Percentiles rank a stretch among this genome's conserved stretches.
Conservation (phyloP, 2,113 vertebrate species). For the Pachypanchax playfairii region DNA sequence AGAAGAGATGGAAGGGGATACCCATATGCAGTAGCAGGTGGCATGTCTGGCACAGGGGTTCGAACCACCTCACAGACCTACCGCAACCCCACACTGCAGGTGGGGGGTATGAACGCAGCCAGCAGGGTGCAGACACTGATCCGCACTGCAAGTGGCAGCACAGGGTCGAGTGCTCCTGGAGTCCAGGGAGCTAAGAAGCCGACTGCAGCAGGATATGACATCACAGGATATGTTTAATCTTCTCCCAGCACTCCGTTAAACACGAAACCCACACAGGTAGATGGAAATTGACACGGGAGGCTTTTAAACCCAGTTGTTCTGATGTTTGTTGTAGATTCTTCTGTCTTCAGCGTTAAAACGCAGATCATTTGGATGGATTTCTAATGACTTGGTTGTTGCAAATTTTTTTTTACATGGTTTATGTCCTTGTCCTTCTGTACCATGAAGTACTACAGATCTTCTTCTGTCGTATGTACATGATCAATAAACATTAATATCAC, state of each 20-base stretch:
- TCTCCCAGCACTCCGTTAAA: slow-evolving; percentile 5
- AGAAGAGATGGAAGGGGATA: slow-evolving; percentile 64
- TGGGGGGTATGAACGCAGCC: slow-evolving; percentile 19
- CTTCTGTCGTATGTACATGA: too few species aligned
- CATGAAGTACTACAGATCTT: too few species aligned
- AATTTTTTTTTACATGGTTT: too few species aligned
- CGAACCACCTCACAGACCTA: slow-evolving; percentile 65
- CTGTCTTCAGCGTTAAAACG: too few species aligned
- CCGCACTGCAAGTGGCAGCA: slow-evolving; percentile 56
- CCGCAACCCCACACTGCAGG: slow-evolving; percentile 66
- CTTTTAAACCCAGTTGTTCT: too few species aligned
- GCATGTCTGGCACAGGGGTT: neutral
- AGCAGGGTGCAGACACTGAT: slow-evolving; percentile 54
- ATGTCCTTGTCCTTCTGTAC: too few species aligned
- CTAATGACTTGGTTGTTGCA: too few species aligned
- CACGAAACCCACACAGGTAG: neutral
- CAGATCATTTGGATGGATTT: too few species aligned
- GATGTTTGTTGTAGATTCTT: too few species aligned
- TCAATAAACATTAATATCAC: too few species aligned
- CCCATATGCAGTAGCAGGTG: slow-evolving; percentile 63
- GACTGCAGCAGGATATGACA: slow-evolving; percentile 73
- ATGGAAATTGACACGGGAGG: too few species aligned
- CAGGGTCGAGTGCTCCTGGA: slow-evolving; percentile 23
- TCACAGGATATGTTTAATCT: slow-evolving; percentile 80
- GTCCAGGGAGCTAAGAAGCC: slow-evolving; percentile 55